These are phyloP conservation scores for Leptopilina myrica DNA, from an alignment of 2,888 invertebrate genomes.

Conservation along the genomic window DNA sequence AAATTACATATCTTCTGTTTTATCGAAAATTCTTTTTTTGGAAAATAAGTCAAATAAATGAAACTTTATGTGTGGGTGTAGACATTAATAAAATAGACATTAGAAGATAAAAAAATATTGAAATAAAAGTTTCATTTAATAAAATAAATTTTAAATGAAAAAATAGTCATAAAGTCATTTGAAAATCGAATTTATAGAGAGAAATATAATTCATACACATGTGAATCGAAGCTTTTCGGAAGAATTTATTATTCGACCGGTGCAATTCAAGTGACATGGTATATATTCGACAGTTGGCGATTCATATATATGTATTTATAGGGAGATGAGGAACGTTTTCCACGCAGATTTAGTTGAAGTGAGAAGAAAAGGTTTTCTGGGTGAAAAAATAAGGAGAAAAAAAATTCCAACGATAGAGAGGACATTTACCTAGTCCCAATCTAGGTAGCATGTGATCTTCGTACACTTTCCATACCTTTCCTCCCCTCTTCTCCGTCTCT, in stretches of 20 bases:
- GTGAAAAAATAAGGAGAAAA: not conserved
- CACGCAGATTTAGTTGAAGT: conserved; percentile 68
- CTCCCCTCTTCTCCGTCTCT: conserved; percentile 52
- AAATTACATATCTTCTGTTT: too few relatives aligned
- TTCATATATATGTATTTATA: not conserved
- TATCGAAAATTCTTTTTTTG: too few relatives aligned
- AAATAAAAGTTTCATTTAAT: too few relatives aligned
- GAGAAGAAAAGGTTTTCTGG: conserved; percentile 48
- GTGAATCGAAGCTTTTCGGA: not conserved
- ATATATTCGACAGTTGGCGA: conserved; percentile 13
- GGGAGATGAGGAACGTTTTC: conserved; percentile 56
- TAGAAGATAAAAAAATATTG: too few relatives aligned
- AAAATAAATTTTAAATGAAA: not conserved
- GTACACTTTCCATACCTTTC: conserved; percentile 56
- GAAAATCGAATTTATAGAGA: not conserved
- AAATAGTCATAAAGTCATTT: not conserved
- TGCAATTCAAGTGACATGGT: not conserved
- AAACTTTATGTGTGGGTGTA: too few relatives aligned
- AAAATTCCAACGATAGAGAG: conserved; percentile 49
- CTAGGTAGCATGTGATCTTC: too few relatives aligned
- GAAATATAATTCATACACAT: not conserved
- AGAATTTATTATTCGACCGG: conserved; percentile 30
- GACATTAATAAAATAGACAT: too few relatives aligned
- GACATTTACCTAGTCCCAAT: conserved; percentile 65
- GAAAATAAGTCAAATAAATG: too few relatives aligned